Evolutionary conservation across 2,113 vertebrate genomes (phyloP).

Genomic region (Ptilorrhoa leucosticta): DNA sequence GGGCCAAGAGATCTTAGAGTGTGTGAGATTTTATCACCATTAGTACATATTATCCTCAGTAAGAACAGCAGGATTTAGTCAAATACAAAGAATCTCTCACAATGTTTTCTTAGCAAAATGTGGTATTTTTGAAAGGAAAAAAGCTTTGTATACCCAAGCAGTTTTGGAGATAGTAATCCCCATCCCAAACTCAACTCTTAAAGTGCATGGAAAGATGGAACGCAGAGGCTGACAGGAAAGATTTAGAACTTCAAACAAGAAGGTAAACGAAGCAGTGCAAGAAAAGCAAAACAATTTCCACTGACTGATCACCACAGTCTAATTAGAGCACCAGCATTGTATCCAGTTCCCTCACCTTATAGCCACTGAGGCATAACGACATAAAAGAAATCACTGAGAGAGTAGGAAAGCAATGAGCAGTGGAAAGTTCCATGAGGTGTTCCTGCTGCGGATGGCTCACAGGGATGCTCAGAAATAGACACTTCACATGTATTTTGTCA

Average conservation of each 20-base stretch:
- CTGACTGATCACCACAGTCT: not conserved
- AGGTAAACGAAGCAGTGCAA: not conserved
- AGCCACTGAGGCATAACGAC: constrained; percentile 48
- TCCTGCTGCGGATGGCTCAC: constrained; percentile 31
- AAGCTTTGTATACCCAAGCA: not conserved
- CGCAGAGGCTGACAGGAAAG: not conserved
- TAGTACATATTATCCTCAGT: not conserved
- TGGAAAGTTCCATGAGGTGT: constrained; percentile 62
- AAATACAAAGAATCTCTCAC: not conserved
- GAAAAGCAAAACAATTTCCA: constrained; percentile 15
- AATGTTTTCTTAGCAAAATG: not conserved
- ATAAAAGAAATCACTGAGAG: not conserved
- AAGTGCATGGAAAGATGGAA: not conserved
- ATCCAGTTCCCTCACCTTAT: constrained; percentile 19
- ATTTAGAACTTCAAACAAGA: constrained; percentile 22
- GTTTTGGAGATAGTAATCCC: not conserved
- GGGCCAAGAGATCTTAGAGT: not conserved
- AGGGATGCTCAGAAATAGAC: constrained; percentile 35
- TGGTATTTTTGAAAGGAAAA: not conserved
- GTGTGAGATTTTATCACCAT: constrained; percentile 9
- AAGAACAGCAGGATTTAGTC: not conserved
- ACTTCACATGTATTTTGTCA: constrained; percentile 6
- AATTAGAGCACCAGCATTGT: constrained; percentile 18
- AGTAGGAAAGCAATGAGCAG: not conserved
- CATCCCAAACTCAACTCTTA: not conserved